Conservation (phyloP, 2,797 vertebrate genomes). For the Halcyon badia region DNA sequence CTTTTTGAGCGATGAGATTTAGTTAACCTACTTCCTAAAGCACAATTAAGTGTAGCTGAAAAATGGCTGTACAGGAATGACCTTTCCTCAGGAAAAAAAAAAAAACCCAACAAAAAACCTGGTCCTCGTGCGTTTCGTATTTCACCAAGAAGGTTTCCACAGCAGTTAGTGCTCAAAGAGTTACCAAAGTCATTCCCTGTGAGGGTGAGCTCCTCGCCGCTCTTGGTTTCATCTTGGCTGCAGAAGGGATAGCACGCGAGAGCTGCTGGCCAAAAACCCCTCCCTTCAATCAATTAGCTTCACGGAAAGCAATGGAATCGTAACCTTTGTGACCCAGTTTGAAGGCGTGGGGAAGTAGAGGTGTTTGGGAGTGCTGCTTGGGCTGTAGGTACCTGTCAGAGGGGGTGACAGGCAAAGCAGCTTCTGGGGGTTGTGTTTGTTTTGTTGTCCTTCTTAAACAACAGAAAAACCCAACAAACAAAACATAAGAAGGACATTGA, state of each 20-base stretch:
- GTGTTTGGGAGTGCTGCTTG: neutral
- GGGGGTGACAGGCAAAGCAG: neutral
- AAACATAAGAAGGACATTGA: too few species aligned
- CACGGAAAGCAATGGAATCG: neutral
- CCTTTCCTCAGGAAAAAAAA: neutral
- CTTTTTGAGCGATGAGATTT: neutral
- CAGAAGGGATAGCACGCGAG: accelerated
- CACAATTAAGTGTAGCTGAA: neutral
- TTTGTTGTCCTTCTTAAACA: neutral
- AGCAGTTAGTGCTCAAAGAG: neutral
- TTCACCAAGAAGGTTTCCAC: neutral
- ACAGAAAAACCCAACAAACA: too few species aligned
- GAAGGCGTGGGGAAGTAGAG: neutral
- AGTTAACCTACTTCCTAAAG: neutral
- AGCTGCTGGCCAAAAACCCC: neutral
- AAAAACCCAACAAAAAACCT: too few species aligned
- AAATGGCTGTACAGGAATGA: neutral
- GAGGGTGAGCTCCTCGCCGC: neutral
- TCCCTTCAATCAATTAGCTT: neutral
- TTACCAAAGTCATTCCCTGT: too few species aligned
- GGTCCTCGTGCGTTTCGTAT: neutral
- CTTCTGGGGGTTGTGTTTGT: neutral
- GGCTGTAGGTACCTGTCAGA: neutral
- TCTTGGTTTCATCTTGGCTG: neutral
- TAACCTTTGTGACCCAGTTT: neutral